Evolutionary conservation across 2,113 vertebrate species (phyloP).

Genomic region (Gasterosteus nipponicus): DNA sequence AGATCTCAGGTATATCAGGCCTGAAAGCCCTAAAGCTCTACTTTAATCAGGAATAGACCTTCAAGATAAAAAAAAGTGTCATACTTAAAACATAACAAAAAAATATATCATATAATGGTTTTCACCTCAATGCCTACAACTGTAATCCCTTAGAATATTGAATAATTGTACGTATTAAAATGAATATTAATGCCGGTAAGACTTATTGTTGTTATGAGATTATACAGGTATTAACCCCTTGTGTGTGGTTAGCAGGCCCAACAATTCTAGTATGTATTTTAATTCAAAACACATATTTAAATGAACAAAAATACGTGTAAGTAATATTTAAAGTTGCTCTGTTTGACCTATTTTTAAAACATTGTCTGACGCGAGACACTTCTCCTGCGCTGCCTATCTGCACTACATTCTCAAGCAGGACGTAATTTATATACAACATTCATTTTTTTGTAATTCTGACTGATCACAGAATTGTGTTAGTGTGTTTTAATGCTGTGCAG

Average conservation of each 20-base stretch:
- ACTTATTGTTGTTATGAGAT: background rate
- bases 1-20: background rate
- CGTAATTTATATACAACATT: background rate
- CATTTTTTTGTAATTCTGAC: background rate
- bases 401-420: background rate
- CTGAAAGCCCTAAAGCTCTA: background rate
- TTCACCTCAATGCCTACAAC: slow-evolving; percentile 14
- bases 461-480: background rate
- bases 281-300: background rate
- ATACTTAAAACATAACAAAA: background rate
- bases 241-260: background rate
- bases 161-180: background rate
- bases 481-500: background rate
- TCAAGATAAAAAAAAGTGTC: background rate
- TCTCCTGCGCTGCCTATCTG: background rate
- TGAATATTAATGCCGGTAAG: background rate
- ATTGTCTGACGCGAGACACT: background rate
- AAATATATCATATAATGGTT: background rate
- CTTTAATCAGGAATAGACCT: background rate
- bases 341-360: background rate
- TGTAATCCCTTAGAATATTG: background rate
- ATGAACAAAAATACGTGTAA: background rate
- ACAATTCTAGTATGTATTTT: background rate
- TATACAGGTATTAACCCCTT: background rate
- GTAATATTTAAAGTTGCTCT: background rate